Evolutionary conservation across 2,113 vertebrate genomes (phyloP).

Genomic region (Serilophus lunatus): DNA sequence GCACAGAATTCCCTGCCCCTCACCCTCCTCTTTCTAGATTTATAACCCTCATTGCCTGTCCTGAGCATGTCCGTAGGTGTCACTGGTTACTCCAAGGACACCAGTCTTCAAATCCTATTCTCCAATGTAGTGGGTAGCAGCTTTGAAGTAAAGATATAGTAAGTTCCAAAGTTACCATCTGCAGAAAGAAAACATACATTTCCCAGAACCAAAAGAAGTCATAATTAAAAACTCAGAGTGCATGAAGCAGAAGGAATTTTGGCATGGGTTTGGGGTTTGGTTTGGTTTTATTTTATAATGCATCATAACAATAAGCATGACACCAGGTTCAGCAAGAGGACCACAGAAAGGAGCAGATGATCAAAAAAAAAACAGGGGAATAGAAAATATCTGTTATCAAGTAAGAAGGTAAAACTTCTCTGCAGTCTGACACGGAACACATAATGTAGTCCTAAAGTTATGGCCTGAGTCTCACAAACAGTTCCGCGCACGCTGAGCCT

Average conservation of each 20-base stretch:
- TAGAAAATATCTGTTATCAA: not conserved
- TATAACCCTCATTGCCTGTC: not conserved
- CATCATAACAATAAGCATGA: not conserved
- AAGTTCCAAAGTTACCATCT: not conserved
- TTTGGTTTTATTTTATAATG: not conserved
- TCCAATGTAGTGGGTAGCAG: not conserved
- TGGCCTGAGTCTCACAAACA: rapidly evolving
- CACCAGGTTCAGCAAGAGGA: not conserved
- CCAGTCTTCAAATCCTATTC: not conserved
- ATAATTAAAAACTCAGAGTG: not conserved
- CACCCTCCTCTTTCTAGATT: not conserved
- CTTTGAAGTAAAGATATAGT: not conserved
- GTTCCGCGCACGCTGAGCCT: too few relatives aligned
- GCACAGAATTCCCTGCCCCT: not conserved
- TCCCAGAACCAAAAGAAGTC: not conserved
- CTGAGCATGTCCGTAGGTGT: not conserved
- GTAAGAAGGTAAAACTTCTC: not conserved
- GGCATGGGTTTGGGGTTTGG: not conserved
- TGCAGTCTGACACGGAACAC: not conserved
- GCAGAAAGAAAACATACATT: not conserved
- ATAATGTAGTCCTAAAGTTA: not conserved
- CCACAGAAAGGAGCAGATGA: not conserved
- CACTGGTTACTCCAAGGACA: not conserved
- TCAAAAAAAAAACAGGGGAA: not conserved
- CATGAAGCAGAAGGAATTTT: not conserved